Evolutionary conservation across 23 tunicate species (phyloP).

Genomic region (Trididemnum clinides): DNA sequence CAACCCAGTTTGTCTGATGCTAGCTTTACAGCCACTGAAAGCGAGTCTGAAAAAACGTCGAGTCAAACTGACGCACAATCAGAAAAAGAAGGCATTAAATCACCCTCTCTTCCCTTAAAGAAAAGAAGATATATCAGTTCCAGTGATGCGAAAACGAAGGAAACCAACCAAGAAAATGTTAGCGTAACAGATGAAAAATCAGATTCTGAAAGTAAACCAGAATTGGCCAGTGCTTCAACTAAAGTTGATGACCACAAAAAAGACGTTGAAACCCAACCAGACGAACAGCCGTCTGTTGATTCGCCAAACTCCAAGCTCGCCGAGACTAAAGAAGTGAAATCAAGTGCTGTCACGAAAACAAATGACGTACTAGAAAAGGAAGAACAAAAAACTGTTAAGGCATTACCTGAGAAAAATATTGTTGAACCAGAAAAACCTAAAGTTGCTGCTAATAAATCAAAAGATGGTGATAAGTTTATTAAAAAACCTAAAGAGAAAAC

Average conservation of each 20-base stretch:
- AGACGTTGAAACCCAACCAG: too few species aligned
- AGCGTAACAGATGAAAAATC: not conserved
- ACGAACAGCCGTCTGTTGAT: too few species aligned
- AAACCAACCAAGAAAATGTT: not conserved
- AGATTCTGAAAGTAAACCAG: not conserved
- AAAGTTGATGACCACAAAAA: not conserved
- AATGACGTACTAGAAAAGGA: not conserved
- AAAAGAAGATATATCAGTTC: conserved; percentile 65
- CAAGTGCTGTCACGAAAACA: too few species aligned
- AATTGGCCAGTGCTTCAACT: not conserved
- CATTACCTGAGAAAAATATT: not conserved
- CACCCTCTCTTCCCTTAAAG: conserved; percentile 80
- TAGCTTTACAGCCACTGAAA: not conserved
- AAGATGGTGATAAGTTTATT: not conserved
- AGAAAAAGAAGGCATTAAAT: conserved; percentile 55
- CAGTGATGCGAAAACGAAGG: not conserved
- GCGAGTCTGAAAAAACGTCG: not conserved
- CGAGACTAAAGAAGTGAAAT: too few species aligned
- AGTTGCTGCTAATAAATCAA: not conserved
- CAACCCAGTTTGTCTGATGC: not conserved
- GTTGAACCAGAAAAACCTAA: not conserved
- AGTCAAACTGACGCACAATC: not conserved
- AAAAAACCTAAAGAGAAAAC: not conserved
- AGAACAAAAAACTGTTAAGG: not conserved
- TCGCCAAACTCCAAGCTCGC: too few species aligned